A percentile compares a stretch with the other conserved stretches of the same genome.
Conservation (phyloP, 1,140 invertebrate species). For the Cydia strobilella region DNA sequence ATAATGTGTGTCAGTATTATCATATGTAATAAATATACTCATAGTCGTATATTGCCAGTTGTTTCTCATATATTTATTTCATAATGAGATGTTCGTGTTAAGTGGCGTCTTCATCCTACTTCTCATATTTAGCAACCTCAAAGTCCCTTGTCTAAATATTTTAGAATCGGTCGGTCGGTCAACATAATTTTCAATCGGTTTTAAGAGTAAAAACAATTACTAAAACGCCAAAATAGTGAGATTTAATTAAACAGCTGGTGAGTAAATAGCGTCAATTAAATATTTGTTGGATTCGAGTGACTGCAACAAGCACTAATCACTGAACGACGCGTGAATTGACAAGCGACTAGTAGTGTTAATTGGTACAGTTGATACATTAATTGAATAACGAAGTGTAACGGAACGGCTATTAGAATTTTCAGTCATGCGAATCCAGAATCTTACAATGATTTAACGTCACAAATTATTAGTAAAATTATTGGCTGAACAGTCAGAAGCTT, state of each 20-base stretch:
- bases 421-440: background rate
- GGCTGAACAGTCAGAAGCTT: too few species aligned
- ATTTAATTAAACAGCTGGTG: background rate
- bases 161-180: too few species aligned
- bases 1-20: too few species aligned
- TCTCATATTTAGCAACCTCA: too few species aligned
- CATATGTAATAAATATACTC: too few species aligned
- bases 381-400: background rate
- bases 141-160: background rate
- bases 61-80: too few species aligned
- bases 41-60: too few species aligned
- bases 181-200: background rate
- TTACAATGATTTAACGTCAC: background rate
- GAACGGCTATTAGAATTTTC: background rate
- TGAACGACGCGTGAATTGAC: background rate
- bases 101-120: too few species aligned
- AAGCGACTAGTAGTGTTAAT: background rate
- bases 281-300: background rate
- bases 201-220: background rate
- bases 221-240: background rate
- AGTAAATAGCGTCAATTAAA: background rate
- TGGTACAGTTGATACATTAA: conserved; percentile 10
- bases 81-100: too few species aligned
- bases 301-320: conserved; percentile 7
- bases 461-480: background rate